Evolutionary conservation across 2,113 vertebrate species (phyloP), one percentile per base, ranked within the genome.

Genomic region (Pycnonotus jocosus): DNA sequence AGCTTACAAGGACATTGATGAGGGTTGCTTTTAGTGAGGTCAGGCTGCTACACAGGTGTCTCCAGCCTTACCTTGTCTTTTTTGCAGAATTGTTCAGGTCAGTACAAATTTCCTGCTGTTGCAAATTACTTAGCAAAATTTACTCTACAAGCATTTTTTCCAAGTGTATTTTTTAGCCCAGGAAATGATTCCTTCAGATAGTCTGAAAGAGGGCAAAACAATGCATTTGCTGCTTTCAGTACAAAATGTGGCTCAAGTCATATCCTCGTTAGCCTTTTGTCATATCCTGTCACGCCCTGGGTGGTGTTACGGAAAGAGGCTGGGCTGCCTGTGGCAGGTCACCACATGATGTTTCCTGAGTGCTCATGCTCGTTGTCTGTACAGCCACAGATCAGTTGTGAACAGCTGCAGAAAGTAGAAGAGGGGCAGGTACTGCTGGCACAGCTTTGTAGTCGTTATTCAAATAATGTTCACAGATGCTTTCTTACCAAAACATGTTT

Each of bases 331-430:
- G 28, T n/a, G 56, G 10, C n/a, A 45, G 28, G n/a, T 38, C 74
- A 70, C 56, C 35, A 20, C 2, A 4, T 22, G 53, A 4, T 35
- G 30, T 87, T 71, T 94, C 78, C 50, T 30, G 35, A 57, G 38
- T 16, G 20, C 12, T 90, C 1, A 0, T 24, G 9, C 27, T 74
- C 4, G 17, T n/a, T 68, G 33, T 70, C 38, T 74, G 37, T 50
- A 23, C 68, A n/a, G 5, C 18, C 64, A 48, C 33, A 74, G 42
- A 50, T 31, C 30, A 58, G 68, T 58, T 73, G 47, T 56, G 72
- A 81, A 37, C 92, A 92, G 78, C 89, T 93, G 91, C 77, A 80
- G 80, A 92, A 93, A 92, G 69, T 33, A 86, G 65, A 69, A 90
- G 28, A 86, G 35, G 56, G 60, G 23, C 51, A 20, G 12, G 15